Percentiles rank a stretch among this genome's conserved stretches.
Conservation (phyloP, 2,888 invertebrate genomes). For the Sphaerophoria rueppellii region DNA sequence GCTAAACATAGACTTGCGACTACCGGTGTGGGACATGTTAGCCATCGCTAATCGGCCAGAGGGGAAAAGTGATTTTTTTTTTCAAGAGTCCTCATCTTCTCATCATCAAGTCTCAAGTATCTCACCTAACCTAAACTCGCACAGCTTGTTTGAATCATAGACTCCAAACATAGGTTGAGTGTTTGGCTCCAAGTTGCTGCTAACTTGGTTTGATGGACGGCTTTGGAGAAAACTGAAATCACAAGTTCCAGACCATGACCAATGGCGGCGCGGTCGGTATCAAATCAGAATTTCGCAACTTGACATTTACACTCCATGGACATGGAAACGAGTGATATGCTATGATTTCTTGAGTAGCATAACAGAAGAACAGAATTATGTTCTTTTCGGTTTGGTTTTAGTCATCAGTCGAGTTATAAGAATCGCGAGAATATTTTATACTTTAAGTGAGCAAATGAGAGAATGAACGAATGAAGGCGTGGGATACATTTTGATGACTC, state of each 20-base stretch:
- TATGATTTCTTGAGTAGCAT: constrained; percentile 63
- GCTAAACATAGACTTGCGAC: neutral
- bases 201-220: constrained; percentile 31
- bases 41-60: no score
- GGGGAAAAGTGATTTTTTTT: constrained; percentile 30
- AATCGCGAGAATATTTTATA: neutral
- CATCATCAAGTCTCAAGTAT: constrained; percentile 68
- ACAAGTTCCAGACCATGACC: constrained; percentile 46
- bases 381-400: neutral
- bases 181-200: constrained; percentile 63
- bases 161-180: constrained; percentile 41
- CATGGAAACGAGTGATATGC: constrained; percentile 42
- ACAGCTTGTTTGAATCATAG: neutral
- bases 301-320: constrained; percentile 61
- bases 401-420: constrained; percentile 8
- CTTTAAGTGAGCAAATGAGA: neutral
- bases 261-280: constrained; percentile 38
- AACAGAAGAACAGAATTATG: constrained; percentile 20
- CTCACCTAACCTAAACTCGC: constrained; percentile 45
- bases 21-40: neutral
- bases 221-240: constrained; percentile 1
- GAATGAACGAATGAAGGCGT: constrained; percentile 37
- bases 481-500: constrained; percentile 54
- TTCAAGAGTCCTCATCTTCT: constrained; percentile 69
- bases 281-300: constrained; percentile 55